Percentiles rank a stretch among this genome's conserved stretches.
Evolutionary conservation across 2,888 invertebrate genomes (phyloP).

Genomic region (Beris chalybata): DNA sequence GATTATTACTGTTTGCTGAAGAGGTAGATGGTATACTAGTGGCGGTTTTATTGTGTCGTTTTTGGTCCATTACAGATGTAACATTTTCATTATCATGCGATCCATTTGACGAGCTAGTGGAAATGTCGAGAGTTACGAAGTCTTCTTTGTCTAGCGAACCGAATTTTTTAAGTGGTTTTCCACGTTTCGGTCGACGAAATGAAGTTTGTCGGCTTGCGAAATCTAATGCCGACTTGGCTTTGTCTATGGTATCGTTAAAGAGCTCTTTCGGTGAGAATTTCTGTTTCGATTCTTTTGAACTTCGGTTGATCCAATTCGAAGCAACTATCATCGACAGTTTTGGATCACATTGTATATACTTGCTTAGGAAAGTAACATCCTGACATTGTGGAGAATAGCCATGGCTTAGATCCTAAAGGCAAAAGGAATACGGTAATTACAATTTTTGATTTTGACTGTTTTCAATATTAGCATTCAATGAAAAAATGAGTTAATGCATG

Average conservation of each 20-base stretch:
- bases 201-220: slow-evolving; percentile 29
- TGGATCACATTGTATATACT: slow-evolving; percentile 46
- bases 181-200: slow-evolving; percentile 16
- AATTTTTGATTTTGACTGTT: neutral
- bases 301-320: slow-evolving; percentile 48
- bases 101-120: slow-evolving; percentile 19
- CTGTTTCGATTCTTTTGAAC: slow-evolving; percentile 38
- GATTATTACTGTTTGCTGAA: slow-evolving; percentile 10
- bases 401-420: slow-evolving; percentile 45
- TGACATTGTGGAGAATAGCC: slow-evolving; percentile 49
- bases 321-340: slow-evolving; percentile 46
- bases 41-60: slow-evolving; percentile 14
- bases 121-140: neutral
- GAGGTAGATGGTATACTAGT: slow-evolving; percentile 29
- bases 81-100: slow-evolving; percentile 17
- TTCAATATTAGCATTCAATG: neutral
- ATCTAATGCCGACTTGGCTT: slow-evolving; percentile 44
- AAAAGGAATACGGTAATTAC: neutral
- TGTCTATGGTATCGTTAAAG: slow-evolving; percentile 45
- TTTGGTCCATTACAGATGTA: slow-evolving; percentile 30
- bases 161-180: slow-evolving; percentile 12
- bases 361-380: slow-evolving; percentile 43
- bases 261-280: slow-evolving; percentile 45
- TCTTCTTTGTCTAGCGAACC: slow-evolving; percentile 19
- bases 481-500: too few relatives aligned